phyloP scores from a whole-genome alignment of 2,797 vertebrate genomes.

The Myotis findleyi region DNA sequence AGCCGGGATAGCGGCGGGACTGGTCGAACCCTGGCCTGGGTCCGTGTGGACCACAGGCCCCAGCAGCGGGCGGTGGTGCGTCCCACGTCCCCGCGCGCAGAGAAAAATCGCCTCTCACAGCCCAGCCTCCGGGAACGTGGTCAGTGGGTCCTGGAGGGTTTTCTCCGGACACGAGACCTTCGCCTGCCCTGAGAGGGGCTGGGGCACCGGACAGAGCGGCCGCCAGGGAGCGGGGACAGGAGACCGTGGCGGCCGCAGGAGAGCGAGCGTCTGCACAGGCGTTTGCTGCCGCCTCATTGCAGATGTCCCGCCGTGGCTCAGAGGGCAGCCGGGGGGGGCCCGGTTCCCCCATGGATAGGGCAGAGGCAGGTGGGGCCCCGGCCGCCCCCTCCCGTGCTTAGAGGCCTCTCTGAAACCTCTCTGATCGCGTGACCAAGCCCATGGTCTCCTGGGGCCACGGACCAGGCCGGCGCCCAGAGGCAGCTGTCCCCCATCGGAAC shows the following conservation, averaged over 20 bases:
- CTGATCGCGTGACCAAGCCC: fast-evolving
- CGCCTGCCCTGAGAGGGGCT: no score
- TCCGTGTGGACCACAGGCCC: no score
- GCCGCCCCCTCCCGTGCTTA: fast-evolving
- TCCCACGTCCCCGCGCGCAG: fast-evolving
- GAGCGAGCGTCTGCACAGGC: fast-evolving
- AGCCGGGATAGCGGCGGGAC: background rate
- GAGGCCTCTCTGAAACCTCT: background rate
- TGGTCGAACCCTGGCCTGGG: no score
- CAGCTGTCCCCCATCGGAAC: fast-evolving
- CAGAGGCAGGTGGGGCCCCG: fast-evolving
- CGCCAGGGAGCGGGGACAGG: background rate
- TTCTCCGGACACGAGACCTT: background rate
- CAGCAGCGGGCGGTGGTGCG: background rate
- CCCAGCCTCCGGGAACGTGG: background rate
- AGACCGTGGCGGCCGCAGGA: fast-evolving
- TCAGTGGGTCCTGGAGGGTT: no score
- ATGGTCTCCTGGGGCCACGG: fast-evolving
- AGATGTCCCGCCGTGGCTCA: fast-evolving
- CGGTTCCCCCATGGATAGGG: fast-evolving
- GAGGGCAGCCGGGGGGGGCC: background rate
- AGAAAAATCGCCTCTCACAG: fast-evolving
- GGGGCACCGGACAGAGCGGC: background rate
- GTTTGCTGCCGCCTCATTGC: fast-evolving
- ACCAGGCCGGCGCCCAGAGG: fast-evolving